Percentiles rank a stretch among this genome's conserved stretches.
Evolutionary conservation across 2,113 vertebrate genomes (phyloP).

Genomic region (Cryptomyrus ogoouensis): DNA sequence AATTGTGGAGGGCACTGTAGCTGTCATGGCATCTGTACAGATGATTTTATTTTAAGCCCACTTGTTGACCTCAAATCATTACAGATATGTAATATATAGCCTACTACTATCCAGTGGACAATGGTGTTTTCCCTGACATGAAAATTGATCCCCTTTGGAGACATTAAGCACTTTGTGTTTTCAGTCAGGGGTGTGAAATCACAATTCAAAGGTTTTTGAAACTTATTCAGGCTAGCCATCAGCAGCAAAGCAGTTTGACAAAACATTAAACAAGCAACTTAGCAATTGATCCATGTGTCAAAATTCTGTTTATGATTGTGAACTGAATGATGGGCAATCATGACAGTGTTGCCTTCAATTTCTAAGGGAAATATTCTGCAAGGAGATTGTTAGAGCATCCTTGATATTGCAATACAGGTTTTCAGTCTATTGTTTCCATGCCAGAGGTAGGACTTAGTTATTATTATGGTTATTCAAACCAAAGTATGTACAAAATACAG

Average conservation of each 20-base stretch:
- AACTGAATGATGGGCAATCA: too few species aligned
- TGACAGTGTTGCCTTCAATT: too few species aligned
- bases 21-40: background rate
- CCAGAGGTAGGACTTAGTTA: background rate
- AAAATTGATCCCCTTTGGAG: background rate
- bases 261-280: background rate
- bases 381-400: too few species aligned
- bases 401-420: too few species aligned
- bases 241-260: background rate
- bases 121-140: background rate
- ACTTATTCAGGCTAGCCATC: background rate
- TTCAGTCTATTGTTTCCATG: background rate
- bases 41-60: background rate
- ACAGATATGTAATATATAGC: background rate
- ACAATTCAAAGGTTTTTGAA: background rate
- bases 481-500: background rate
- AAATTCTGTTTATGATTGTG: too few species aligned
- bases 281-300: too few species aligned
- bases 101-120: background rate
- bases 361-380: too few species aligned
- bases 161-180: background rate
- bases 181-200: background rate
- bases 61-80: background rate
- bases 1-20: background rate
- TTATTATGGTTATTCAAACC: background rate